Conservation (phyloP, 1,140 invertebrate species). For the Drosophila takahashii region DNA sequence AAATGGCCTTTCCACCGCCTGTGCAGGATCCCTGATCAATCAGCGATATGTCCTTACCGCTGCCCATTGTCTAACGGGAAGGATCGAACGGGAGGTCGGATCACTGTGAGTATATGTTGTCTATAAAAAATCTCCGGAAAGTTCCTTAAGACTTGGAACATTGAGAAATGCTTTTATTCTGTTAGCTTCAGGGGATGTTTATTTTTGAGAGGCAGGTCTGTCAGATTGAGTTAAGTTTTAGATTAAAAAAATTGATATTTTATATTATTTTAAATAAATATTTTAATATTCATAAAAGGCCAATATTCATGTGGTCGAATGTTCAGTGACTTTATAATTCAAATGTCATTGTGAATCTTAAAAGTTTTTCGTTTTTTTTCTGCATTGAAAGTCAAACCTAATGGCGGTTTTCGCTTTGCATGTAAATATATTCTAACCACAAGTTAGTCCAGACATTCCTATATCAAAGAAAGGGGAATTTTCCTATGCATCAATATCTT, state of each 20-base stretch:
- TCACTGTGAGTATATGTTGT: conserved; percentile 85
- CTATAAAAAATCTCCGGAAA: neutral
- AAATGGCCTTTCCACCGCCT: conserved; percentile 76
- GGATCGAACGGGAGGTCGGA: conserved; percentile 85
- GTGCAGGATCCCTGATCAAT: conserved; percentile 86
- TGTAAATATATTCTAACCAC: conserved; percentile 8
- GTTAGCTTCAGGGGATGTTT: neutral
- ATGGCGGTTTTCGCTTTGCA: neutral
- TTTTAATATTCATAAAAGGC: too few species aligned
- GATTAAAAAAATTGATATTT: too few species aligned
- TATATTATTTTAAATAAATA: too few species aligned
- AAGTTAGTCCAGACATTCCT: neutral
- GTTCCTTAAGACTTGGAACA: neutral
- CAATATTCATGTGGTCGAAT: too few species aligned
- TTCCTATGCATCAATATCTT: neutral
- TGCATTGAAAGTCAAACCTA: neutral
- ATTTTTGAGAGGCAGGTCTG: neutral
- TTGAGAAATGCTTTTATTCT: neutral
- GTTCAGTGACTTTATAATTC: too few species aligned
- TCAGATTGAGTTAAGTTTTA: too few species aligned
- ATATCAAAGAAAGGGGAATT: conserved; percentile 3
- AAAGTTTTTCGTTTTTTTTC: neutral
- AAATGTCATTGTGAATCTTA: neutral
- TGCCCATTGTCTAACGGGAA: conserved; percentile 88
- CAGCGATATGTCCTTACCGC: conserved; percentile 89